phyloP scores from a whole-genome alignment of 2,888 invertebrate species.

The Hermaeophaga mercurialis region DNA sequence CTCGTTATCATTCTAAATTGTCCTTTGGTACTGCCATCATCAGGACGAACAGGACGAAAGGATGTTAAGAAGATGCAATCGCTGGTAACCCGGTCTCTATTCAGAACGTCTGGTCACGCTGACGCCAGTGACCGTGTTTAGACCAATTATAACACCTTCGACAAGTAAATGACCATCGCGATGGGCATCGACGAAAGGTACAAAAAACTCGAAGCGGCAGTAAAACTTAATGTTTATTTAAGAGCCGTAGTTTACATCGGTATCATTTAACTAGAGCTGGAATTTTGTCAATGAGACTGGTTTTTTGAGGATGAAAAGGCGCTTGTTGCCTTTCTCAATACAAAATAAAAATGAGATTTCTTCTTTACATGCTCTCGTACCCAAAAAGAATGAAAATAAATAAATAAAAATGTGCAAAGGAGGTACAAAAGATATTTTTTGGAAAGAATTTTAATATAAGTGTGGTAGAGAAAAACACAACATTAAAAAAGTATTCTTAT shows the following conservation, averaged over 20 bases:
- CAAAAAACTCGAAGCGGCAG: constrained; percentile 33
- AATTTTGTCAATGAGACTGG: constrained; percentile 18
- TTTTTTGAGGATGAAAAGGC: constrained; percentile 18
- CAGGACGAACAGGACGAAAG: constrained; percentile 45
- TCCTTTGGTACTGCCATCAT: constrained; percentile 29
- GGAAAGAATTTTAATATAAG: no score
- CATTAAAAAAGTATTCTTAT: no score
- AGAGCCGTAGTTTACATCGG: constrained; percentile 33
- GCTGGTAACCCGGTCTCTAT: constrained; percentile 40
- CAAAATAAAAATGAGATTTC: neutral
- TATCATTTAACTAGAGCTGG: constrained; percentile 31
- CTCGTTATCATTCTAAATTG: neutral
- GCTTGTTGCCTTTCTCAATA: neutral
- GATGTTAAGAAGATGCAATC: constrained; percentile 41
- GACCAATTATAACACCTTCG: constrained; percentile 60
- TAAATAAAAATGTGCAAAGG: no score
- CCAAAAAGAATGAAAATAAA: no score
- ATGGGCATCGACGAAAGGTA: constrained; percentile 51
- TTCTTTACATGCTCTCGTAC: neutral
- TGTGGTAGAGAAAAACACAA: no score
- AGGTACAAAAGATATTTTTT: no score
- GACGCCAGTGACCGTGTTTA: constrained; percentile 58
- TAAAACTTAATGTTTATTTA: constrained; percentile 46
- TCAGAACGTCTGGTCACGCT: constrained; percentile 52
- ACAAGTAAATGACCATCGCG: constrained; percentile 55